A percentile compares a stretch with the other conserved stretches of the same genome.
Evolutionary conservation across 2,888 invertebrate genomes (phyloP).

Genomic region (Calliphora vomitoria): DNA sequence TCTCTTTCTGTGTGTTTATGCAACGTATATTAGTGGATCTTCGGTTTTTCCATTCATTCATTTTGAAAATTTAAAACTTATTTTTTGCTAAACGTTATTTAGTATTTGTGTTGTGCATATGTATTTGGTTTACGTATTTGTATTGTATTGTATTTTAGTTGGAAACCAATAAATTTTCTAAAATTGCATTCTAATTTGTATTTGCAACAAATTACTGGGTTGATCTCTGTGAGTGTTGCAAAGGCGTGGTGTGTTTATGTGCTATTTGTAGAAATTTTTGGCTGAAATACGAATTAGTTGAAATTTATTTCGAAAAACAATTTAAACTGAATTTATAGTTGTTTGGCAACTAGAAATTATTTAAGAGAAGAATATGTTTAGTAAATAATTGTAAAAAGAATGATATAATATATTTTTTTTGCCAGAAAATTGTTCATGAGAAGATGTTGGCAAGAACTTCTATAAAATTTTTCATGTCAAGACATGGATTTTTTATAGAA

Average conservation of each 20-base stretch:
- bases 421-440: too few relatives aligned
- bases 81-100: constrained; percentile 42
- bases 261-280: constrained; percentile 23
- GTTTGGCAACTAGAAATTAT: background rate
- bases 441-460: too few relatives aligned
- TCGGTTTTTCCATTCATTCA: constrained; percentile 27
- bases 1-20: constrained; percentile 28
- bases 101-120: constrained; percentile 39
- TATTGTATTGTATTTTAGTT: constrained; percentile 54
- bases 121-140: background rate
- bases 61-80: constrained; percentile 49
- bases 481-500: background rate
- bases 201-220: constrained; percentile 67
- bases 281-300: constrained; percentile 21
- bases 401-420: too few relatives aligned
- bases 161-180: constrained; percentile 67
- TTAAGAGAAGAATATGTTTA: too few relatives aligned
- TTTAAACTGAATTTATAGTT: constrained; percentile 34
- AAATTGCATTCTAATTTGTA: constrained; percentile 73
- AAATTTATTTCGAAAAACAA: constrained; percentile 47
- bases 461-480: background rate
- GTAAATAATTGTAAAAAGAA: too few relatives aligned
- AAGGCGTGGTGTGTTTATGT: constrained; percentile 50
- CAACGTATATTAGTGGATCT: constrained; percentile 53
- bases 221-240: constrained; percentile 41